These are phyloP conservation scores for Megaleporinus macrocephalus DNA, from an alignment of 2,113 vertebrate genomes.

Conservation along the genomic window DNA sequence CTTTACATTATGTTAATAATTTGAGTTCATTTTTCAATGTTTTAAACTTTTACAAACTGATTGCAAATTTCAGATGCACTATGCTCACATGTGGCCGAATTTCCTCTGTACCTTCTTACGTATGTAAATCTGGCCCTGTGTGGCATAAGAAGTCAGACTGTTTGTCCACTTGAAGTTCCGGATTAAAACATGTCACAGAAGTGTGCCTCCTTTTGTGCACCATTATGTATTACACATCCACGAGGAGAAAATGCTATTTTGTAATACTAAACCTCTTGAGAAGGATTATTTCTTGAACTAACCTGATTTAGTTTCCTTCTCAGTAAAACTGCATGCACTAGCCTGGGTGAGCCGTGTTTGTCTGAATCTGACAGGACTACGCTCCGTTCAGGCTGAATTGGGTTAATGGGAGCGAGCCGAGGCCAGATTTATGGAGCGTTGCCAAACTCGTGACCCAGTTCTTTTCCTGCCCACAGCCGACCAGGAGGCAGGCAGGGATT, in stretches of 20 bases:
- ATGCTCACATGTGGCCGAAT: too few species aligned
- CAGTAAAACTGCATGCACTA: background rate
- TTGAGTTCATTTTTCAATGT: too few species aligned
- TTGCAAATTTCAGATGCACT: too few species aligned
- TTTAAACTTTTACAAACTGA: too few species aligned
- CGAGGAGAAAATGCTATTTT: background rate
- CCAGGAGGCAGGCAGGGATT: conserved; percentile 9
- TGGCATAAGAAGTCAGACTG: too few species aligned
- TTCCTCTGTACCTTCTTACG: too few species aligned
- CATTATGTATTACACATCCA: background rate
- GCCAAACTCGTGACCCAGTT: conserved; percentile 47
- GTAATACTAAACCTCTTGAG: background rate
- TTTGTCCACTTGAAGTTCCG: background rate
- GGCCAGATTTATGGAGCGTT: conserved; percentile 24
- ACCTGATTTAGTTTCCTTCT: background rate
- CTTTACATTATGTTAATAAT: too few species aligned
- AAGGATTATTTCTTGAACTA: conserved; percentile 1
- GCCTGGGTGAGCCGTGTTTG: background rate
- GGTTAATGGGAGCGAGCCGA: conserved; percentile 20
- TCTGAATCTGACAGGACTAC: background rate
- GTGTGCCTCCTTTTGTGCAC: background rate
- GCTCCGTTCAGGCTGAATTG: background rate
- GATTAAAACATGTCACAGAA: background rate
- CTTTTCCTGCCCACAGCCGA: background rate
- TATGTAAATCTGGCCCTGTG: background rate